A percentile compares a stretch with the other conserved stretches of the same genome.
These are phyloP conservation scores for Cisticola juncidis DNA, from an alignment of 2,113 vertebrate species.

Conservation along the genomic window DNA sequence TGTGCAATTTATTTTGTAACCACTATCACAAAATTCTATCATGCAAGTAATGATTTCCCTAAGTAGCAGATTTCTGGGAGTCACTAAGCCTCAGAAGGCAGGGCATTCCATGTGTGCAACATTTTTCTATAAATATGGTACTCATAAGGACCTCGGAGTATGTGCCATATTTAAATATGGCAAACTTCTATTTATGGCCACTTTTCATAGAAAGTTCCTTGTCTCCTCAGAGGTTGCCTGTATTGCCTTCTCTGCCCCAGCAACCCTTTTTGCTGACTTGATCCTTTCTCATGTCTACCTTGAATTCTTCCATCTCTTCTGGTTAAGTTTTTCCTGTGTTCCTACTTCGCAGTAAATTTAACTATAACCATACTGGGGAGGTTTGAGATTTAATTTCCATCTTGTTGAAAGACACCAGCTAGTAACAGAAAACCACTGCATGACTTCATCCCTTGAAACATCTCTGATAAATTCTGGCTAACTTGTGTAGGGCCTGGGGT, in stretches of 20 bases:
- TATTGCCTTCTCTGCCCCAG: not conserved
- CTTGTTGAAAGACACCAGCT: not conserved
- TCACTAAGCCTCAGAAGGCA: not conserved
- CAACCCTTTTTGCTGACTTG: not conserved
- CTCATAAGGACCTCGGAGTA: not conserved
- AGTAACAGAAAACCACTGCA: not conserved
- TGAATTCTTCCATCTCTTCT: not conserved
- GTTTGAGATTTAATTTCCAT: not conserved
- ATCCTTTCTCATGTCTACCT: not conserved
- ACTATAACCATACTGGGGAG: not conserved
- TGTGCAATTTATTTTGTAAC: not conserved
- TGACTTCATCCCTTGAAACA: not conserved
- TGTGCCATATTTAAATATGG: not conserved
- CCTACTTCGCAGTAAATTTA: not conserved
- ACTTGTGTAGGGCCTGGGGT: not conserved
- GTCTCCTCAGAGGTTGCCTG: not conserved
- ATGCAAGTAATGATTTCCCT: not conserved
- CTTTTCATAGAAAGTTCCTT: not conserved
- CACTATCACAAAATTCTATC: not conserved
- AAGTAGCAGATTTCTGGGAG: constrained; percentile 13
- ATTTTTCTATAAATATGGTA: not conserved
- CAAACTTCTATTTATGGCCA: not conserved
- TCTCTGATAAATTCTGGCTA: not conserved
- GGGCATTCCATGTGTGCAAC: not conserved
- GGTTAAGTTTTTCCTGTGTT: not conserved